A percentile compares a stretch with the other conserved stretches of the same genome.
phyloP scores from a whole-genome alignment of 2,797 vertebrate genomes.

The Crocodylus rhombifer region DNA sequence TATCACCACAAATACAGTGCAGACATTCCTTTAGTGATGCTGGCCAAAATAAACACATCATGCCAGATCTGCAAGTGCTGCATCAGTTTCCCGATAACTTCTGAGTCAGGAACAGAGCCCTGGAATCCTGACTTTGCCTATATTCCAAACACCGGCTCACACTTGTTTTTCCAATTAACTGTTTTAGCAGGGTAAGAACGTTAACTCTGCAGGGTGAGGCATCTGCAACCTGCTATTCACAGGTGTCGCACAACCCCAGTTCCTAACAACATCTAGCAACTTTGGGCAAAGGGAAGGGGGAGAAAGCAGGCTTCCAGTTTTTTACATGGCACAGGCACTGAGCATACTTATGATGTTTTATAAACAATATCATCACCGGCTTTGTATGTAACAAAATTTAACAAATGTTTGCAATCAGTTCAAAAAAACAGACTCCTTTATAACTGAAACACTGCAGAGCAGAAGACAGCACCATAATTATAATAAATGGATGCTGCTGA shows the following conservation, averaged over 20 bases:
- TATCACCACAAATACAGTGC: too few relatives aligned
- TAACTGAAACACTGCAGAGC: slow-evolving; percentile 57
- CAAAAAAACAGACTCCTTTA: slow-evolving; percentile 42
- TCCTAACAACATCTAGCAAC: background rate
- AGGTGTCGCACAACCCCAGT: slow-evolving; percentile 6
- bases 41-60: too few relatives aligned
- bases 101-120: background rate
- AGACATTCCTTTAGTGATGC: too few relatives aligned
- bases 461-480: slow-evolving; percentile 39
- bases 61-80: background rate
- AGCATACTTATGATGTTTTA: background rate
- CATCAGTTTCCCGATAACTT: background rate
- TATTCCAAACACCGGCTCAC: background rate
- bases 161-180: background rate
- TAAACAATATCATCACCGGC: background rate
- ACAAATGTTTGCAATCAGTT: slow-evolving; percentile 49
- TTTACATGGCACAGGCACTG: background rate
- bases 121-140: background rate
- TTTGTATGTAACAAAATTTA: slow-evolving; percentile 1
- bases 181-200: background rate
- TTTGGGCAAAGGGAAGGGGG: too few relatives aligned
- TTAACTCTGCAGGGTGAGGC: background rate
- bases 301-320: background rate
- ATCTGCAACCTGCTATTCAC: background rate
- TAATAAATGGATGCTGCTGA: slow-evolving; percentile 44